A percentile compares a stretch with the other conserved stretches of the same genome.
These are phyloP conservation scores for Parasteatoda tepidariorum DNA, from an alignment of 1,140 invertebrate genomes.

Conservation along the genomic window DNA sequence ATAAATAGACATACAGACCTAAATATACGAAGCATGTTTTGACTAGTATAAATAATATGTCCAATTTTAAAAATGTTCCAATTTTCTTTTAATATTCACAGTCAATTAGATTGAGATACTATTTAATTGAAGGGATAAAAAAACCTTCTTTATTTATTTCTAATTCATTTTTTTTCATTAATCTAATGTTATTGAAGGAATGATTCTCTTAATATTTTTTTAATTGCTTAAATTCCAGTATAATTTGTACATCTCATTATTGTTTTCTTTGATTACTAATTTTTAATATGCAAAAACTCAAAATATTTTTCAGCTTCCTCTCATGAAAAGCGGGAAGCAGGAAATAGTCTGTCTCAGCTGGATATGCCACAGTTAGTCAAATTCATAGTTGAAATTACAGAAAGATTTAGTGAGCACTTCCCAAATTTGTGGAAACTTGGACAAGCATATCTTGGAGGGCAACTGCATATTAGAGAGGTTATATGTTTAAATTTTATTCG, in stretches of 20 bases:
- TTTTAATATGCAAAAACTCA: too few species aligned
- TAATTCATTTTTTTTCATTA: background rate
- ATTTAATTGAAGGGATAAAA: too few species aligned
- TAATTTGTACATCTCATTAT: too few species aligned
- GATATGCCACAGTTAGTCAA: slow-evolving; percentile 72
- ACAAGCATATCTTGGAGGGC: slow-evolving; percentile 88
- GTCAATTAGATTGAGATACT: too few species aligned
- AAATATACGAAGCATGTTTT: too few species aligned
- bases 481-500: background rate
- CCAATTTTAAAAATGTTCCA: too few species aligned
- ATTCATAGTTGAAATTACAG: slow-evolving; percentile 80
- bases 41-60: too few species aligned
- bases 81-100: too few species aligned
- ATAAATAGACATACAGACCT: too few species aligned
- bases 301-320: slow-evolving; percentile 3
- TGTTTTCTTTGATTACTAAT: too few species aligned
- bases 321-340: slow-evolving; percentile 8
- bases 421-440: slow-evolving; percentile 91
- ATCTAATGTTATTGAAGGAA: background rate
- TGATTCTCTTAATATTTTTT: background rate
- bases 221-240: too few species aligned
- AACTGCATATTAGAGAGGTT: slow-evolving; percentile 78
- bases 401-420: slow-evolving; percentile 77
- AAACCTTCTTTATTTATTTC: too few species aligned
- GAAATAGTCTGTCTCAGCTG: background rate